Base-by-base conservation (phyloP, 2,113 vertebrate genomes). In the Coregonus clupeaformis region DNA sequence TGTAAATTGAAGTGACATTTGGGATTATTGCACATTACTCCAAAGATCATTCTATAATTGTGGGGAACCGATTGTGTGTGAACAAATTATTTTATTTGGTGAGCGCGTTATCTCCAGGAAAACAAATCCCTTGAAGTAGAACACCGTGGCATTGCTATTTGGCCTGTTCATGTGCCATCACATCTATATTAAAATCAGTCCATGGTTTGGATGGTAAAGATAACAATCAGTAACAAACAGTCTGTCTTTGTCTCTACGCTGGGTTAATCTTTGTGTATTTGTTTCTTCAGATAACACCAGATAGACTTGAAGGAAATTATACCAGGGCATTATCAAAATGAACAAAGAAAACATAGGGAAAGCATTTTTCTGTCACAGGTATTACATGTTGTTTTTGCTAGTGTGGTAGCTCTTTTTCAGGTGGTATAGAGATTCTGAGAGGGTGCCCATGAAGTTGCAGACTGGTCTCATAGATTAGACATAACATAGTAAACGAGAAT, bases 151-250 rank as follows among this genome's bases (percentile, higher is more conserved):
- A 1, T 71, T 78, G 76, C 68, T 69, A 80, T 74, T 77, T 74
- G 59, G 71, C 5, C 18, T 59, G 78, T 77, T 55, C 74, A 66
- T 59, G 82, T 84, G 78, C 60, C 81, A 5, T 57, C 64, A 45
- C 81, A 93, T 93, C 92, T 92, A 91, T 91, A 91, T 93, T 93
- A 91, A 93, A 91, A 93, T 93, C 92, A 88, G 78, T 84, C 82
- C 81, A 75, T 73, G 29, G 49, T 85, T 87, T 32, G 29, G 78
- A 77, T 71, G 69, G 75, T 67, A 83, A 73, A 67, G 90, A 91
- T 91, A 77, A 71, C 82, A 16, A 91, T 91, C 84, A 49, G 76
- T 73, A 79, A 83, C 85, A 78, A 76, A 78, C 71, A 88, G 77
- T 76, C 84, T 82, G 66, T 72, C 81, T 84, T 88, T 89, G 82